Evolutionary conservation across 2,113 vertebrate genomes (phyloP).

Genomic region (Phodopus roborovskii): DNA sequence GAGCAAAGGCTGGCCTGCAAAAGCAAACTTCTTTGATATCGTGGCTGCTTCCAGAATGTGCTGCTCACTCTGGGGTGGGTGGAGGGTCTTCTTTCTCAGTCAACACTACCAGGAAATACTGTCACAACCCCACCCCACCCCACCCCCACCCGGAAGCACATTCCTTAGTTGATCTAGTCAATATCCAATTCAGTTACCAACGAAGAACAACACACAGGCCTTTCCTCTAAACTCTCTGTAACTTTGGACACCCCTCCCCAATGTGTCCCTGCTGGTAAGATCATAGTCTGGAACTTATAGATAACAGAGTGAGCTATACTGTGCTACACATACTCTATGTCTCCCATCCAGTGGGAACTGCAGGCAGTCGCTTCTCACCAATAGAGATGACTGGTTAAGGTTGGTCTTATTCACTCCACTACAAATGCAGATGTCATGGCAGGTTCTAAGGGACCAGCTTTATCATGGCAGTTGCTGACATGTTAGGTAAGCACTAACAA

Average conservation of each 20-base stretch:
- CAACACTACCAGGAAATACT: no score
- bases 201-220: neutral
- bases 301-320: no score
- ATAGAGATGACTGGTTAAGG: neutral
- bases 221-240: neutral
- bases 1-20: neutral
- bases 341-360: neutral
- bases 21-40: neutral
- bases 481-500: rapidly evolving
- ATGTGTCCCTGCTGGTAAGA: neutral
- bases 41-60: no score
- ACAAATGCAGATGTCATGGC: neutral
- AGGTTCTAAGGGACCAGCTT: neutral
- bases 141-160: rapidly evolving
- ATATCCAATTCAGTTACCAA: neutral
- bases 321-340: neutral
- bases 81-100: neutral
- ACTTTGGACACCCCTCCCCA: neutral
- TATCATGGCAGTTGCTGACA: rapidly evolving
- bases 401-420: neutral
- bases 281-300: neutral
- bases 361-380: rapidly evolving
- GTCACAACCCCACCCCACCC: rapidly evolving
- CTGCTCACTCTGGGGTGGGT: no score
- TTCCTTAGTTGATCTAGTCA: neutral